Base-by-base conservation (phyloP, 2,797 vertebrate species). In the Megalops cyprinoides region DNA sequence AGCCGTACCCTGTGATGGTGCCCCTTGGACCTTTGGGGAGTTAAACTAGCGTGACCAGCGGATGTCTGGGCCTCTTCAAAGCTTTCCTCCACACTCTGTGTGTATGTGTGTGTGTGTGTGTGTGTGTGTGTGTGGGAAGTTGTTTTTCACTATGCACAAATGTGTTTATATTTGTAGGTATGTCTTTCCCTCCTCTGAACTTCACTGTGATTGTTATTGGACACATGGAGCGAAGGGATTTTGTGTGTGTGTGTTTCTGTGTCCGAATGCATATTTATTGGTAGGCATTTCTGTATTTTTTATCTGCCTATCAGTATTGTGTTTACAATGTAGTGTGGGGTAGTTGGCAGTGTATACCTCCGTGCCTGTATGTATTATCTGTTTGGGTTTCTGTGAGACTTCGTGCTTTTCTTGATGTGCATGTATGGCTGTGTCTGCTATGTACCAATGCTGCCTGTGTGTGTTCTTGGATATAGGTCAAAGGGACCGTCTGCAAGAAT, bases 61-160 rank as follows among this genome's bases (percentile, higher is more conserved):
- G 76, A 77, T 76, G 23, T 76, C 15, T 58, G 34, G 34, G 31
- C 55, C 55, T 25, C 25, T 44, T 44, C 42, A 44, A 74, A 46
- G 37, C 1, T 8, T 60, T 58, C 20, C 34, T 39, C 51, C 9
- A 20, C 23, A 25, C 39, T 62, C n/a, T 7, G 84, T 56, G 75
- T 75, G 84, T 82, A 84, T 77, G 49, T 74, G 76, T 79, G 82
- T 71, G 71, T 76, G 34, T 34, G 76, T 79, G 74, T 88, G 65
- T 82, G 82, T 81, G 85, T 31, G 51, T 15, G 37, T 37, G 28
- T 44, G 20, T 42, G 65, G 39, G 37, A 42, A 1, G 37, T 37
- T 42, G 18, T 42, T 18, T n/a, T n/a, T 3, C 44, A 23, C 42
- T 12, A 58, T 58, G 39, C 44, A 67, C 20, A 71, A 23, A 23